These are phyloP conservation scores for Lamellibrachia columna DNA, from an alignment of 2,888 invertebrate species.

Conservation along the genomic window DNA sequence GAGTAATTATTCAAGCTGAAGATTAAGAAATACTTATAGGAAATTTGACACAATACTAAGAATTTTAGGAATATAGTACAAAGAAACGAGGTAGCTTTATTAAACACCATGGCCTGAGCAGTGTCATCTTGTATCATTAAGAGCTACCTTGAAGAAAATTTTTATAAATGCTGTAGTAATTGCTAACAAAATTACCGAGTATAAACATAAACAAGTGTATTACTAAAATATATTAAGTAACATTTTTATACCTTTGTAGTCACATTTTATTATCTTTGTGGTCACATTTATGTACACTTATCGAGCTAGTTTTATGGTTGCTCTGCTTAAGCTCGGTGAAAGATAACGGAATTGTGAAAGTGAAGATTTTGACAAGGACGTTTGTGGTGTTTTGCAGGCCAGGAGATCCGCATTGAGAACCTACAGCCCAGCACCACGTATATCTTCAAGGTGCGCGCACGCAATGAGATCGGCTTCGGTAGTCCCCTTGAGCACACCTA, in stretches of 20 bases:
- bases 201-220: neutral
- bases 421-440: constrained; percentile 41
- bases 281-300: neutral
- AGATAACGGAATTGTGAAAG: neutral
- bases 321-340: neutral
- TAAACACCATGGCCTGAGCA: no score
- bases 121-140: no score
- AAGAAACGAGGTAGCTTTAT: no score
- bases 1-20: neutral
- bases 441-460: constrained; percentile 37
- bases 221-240: neutral
- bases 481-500: constrained; percentile 30
- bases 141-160: neutral
- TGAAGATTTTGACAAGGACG: neutral
- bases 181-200: neutral
- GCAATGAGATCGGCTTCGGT: constrained; percentile 42
- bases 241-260: neutral
- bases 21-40: neutral
- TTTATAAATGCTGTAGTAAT: neutral
- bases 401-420: constrained; percentile 40
- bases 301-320: neutral
- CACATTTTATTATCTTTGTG: neutral
- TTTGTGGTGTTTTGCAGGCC: constrained; percentile 29
- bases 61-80: no score
- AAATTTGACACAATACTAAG: no score